Base-by-base conservation (phyloP, 2,888 invertebrate genomes). In the Ligdia adustata region DNA sequence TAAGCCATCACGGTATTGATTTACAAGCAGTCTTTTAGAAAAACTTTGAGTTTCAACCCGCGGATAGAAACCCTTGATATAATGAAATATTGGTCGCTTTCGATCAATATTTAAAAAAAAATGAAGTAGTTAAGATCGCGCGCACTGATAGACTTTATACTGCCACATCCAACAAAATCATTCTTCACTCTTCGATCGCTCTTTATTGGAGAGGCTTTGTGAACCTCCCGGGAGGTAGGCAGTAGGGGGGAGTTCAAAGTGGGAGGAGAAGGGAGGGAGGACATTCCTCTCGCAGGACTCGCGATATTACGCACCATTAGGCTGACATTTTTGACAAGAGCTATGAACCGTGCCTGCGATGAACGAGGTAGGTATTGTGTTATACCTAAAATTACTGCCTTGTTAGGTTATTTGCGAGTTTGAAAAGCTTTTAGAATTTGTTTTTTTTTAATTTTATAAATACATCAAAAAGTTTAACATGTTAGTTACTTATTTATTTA, bases 131-230 rank as follows among this genome's bases (percentile, higher is more conserved):
- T n/a, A n/a, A n/a, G n/a, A n/a, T n/a, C n/a, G n/a, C n/a, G n/a
- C n/a, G n/a, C n/a, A 22, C 22, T n/a, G 6, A 22, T 22, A 22
- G 7, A 4, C 2, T 7, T 22, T 22, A 22, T 7, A 22, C n/a
- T 32, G 32, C 42, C 55, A 32, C 32, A 43, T 43, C 55, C 44
- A 46, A 42, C 2, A 2, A 48, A 56, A 45, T 41, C 27, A 39
- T 69, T 67, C 59, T 38, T 43, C 57, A 41, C 55, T 66, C 62
- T 31, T 22, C 34, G 62, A 42, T 1, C 44, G 15, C 48, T 49
- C 56, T 55, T 65, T 71, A 68, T 75, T 66, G 62, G 64, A 72
- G 62, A 65, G 71, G 64, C 68, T 72, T 69, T 69, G 69, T 69
- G 50, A 29, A 32, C 20, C 53, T 38, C 45, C 35, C 34, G 35